Percentiles rank a stretch among this genome's conserved stretches.
phyloP scores from a whole-genome alignment of 2,797 vertebrate species.

The Tiaroga cobitis region DNA sequence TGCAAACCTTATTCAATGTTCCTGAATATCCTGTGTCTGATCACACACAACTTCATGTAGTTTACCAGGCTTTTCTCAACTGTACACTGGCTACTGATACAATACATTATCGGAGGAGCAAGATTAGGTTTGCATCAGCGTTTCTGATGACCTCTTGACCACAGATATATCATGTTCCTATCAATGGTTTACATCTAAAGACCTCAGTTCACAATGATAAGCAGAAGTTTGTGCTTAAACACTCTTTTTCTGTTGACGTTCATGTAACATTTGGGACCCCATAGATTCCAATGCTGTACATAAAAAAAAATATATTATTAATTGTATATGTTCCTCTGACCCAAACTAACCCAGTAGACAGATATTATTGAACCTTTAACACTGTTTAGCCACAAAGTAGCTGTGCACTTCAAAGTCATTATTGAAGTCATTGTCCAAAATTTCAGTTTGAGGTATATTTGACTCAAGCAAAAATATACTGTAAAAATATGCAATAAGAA shows the following conservation, averaged over 20 bases:
- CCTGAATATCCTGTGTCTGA: neutral
- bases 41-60: neutral
- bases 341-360: neutral
- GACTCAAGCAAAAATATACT: neutral
- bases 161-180: neutral
- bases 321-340: neutral
- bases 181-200: conserved; percentile 11
- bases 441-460: neutral
- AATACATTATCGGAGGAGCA: neutral
- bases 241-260: neutral
- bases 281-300: neutral
- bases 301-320: no score
- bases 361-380: neutral
- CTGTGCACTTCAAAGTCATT: neutral
- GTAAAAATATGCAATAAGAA: neutral
- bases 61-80: neutral
- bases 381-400: neutral
- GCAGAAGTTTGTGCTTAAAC: neutral
- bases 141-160: neutral
- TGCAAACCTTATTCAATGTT: neutral
- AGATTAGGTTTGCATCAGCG: neutral
- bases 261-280: neutral
- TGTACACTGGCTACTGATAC: neutral
- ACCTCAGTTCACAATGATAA: neutral
- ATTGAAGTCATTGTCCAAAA: neutral